Percentiles rank a stretch among this genome's conserved stretches.
Evolutionary conservation across 2,113 vertebrate species (phyloP).

Genomic region (Coracopsis vasa): DNA sequence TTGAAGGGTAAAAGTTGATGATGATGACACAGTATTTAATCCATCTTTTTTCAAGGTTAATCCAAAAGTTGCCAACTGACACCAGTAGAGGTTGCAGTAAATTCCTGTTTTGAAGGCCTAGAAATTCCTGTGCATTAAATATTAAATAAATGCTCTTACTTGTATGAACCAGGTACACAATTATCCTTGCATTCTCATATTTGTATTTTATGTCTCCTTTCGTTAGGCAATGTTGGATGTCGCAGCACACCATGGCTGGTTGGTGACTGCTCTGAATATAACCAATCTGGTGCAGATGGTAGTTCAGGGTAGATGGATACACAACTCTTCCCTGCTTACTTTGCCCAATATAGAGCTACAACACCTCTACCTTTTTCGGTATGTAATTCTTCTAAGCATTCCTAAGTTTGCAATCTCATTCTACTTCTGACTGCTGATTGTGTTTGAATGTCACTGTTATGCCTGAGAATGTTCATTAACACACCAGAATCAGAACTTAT

Average conservation of each 20-base stretch:
- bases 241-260: constrained; percentile 91
- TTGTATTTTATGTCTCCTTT: neutral
- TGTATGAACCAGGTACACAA: neutral
- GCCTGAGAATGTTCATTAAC: neutral
- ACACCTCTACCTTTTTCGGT: constrained; percentile 92
- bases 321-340: constrained; percentile 88
- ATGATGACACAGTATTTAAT: neutral
- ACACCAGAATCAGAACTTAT: neutral
- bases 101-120: neutral
- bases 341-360: constrained; percentile 87
- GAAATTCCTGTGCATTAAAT: neutral
- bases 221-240: constrained; percentile 94
- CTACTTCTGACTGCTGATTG: neutral
- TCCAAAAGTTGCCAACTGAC: neutral
- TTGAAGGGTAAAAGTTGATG: neutral
- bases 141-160: neutral
- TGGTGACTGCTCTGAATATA: constrained; percentile 87
- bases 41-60: neutral
- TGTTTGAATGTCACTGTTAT: neutral
- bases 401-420: neutral
- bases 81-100: neutral
- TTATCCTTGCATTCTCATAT: neutral
- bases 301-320: constrained; percentile 91
- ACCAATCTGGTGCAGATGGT: constrained; percentile 95
- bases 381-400: constrained; percentile 10